A percentile compares a stretch with the other conserved stretches of the same genome.
Conservation (phyloP, 2,113 vertebrate species). For the Pygoscelis adeliae region DNA sequence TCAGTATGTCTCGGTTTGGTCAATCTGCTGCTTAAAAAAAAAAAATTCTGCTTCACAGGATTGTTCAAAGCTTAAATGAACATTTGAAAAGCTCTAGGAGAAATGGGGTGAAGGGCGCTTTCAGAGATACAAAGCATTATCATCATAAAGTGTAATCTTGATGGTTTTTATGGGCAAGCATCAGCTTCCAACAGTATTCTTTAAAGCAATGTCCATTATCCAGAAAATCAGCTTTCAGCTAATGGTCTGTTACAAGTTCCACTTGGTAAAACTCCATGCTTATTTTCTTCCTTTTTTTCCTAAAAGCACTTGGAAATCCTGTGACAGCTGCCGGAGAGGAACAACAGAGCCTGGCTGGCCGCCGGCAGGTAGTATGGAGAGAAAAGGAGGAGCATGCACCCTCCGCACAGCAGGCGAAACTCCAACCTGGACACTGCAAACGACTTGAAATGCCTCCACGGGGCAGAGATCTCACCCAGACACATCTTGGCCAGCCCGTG, state of each 20-base stretch:
- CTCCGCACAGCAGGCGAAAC: fast-evolving
- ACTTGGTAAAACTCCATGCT: background rate
- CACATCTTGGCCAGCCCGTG: background rate
- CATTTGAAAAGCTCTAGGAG: background rate
- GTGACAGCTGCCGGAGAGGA: background rate
- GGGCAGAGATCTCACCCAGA: background rate
- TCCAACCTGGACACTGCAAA: fast-evolving
- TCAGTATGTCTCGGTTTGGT: background rate
- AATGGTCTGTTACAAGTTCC: constrained; percentile 20
- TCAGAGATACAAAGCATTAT: constrained; percentile 3
- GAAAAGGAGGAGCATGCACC: fast-evolving
- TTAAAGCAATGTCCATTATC: constrained; percentile 39
- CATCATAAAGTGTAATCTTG: background rate
- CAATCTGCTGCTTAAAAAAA: background rate
- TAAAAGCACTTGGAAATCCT: background rate
- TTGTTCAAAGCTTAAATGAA: background rate
- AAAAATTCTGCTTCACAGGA: background rate
- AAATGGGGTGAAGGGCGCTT: background rate
- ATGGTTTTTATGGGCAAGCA: background rate
- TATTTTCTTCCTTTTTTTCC: background rate
- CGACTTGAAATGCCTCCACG: fast-evolving
- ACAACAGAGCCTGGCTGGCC: background rate
- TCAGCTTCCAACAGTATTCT: constrained; percentile 34
- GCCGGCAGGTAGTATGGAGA: fast-evolving
- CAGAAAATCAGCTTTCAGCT: constrained; percentile 42